Evolutionary conservation across 2,113 vertebrate species (phyloP).

Genomic region (Chlorocebus sabaeus): DNA sequence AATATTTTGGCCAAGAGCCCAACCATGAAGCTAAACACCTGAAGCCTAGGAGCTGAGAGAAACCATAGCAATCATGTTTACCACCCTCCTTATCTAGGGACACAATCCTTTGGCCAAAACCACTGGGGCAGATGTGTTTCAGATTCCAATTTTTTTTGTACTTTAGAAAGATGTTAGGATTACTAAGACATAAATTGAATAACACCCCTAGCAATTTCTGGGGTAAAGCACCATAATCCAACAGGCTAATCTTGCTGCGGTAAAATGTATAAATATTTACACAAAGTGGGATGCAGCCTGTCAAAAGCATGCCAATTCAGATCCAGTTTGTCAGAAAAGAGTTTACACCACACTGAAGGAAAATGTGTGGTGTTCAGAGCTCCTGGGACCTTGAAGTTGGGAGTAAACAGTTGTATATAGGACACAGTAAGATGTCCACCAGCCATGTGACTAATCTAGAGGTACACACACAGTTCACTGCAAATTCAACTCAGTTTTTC

Average conservation of each 20-base stretch:
- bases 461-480: neutral
- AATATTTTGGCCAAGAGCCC: neutral
- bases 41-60: neutral
- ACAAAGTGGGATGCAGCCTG: neutral
- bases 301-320: neutral
- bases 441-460: neutral
- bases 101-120: neutral
- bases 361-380: neutral
- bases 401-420: neutral
- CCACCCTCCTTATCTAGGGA: neutral
- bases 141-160: neutral
- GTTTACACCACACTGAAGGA: neutral
- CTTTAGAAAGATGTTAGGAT: slow-evolving; percentile 40
- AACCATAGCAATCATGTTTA: neutral
- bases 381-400: neutral
- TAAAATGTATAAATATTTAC: slow-evolving; percentile 47
- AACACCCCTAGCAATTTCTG: neutral
- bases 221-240: neutral
- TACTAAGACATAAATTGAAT: neutral
- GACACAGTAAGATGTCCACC: neutral
- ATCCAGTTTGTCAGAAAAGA: neutral
- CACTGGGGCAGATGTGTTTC: neutral
- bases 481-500: neutral
- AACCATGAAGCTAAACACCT: slow-evolving; percentile 10
- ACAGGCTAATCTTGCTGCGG: neutral